Percentiles rank a stretch among this genome's conserved stretches.
These are phyloP conservation scores for Dinocampus coccinellae DNA, from an alignment of 2,888 invertebrate genomes.

Conservation along the genomic window DNA sequence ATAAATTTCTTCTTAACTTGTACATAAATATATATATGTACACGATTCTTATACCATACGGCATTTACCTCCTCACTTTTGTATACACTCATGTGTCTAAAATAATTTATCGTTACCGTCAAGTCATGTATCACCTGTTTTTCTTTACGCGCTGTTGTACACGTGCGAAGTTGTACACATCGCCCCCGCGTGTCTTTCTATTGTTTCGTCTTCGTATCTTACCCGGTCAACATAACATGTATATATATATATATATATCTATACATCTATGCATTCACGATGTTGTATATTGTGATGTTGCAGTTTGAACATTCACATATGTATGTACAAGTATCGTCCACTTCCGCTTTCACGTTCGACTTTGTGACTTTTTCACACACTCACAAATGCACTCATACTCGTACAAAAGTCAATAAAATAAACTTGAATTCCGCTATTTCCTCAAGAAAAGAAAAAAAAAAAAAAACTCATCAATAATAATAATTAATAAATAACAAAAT, in stretches of 20 bases:
- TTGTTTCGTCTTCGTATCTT: conserved; percentile 34
- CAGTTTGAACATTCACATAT: conserved; percentile 4
- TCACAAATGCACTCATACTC: neutral
- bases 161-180: conserved; percentile 39
- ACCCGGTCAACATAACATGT: neutral
- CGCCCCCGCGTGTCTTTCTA: conserved; percentile 32
- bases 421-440: neutral
- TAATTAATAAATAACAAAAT: too few species aligned
- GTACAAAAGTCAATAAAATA: conserved; percentile 8
- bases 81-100: neutral
- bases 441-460: neutral
- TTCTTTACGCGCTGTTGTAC: conserved; percentile 39
- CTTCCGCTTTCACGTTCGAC: conserved; percentile 16
- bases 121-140: conserved; percentile 36
- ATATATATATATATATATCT: neutral
- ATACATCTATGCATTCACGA: too few species aligned
- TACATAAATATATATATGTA: neutral
- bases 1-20: neutral
- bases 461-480: neutral
- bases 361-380: conserved; percentile 6
- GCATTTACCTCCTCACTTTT: conserved; percentile 20
- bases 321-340: neutral
- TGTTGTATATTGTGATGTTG: too few species aligned
- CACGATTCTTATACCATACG: neutral
- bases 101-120: conserved; percentile 30